Evolutionary conservation across 2,797 vertebrate species (phyloP), one percentile per base, ranked within the genome.

Genomic region (Champsocephalus gunnari): DNA sequence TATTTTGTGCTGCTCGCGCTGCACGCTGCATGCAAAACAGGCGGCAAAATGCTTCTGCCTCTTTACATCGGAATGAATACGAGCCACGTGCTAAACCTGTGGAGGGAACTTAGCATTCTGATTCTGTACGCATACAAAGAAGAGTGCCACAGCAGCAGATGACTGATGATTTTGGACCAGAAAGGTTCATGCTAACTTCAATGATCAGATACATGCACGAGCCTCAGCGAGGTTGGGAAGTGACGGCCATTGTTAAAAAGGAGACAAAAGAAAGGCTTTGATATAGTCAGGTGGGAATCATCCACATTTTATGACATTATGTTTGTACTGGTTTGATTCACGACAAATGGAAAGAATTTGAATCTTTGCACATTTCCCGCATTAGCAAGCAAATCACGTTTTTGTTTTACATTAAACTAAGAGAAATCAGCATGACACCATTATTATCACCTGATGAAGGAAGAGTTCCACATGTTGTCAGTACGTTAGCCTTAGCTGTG

Each of bases 21-120:
- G 77, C 68, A 11, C 12, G 66, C 73, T 77, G 89, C 83, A 84
- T 89, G 81, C 86, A 83, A 81, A 92, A 57, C 75, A 89, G 87
- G 41, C 45, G 17, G 8, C 11, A 11, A 49, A 75, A 75, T 47
- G 56, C 58, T 9, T 64, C 17, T 2, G 17, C 47, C 38, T 34
- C 55, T 88, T 86, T 80, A 66, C 61, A 63, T 80, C 43, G 0
- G 28, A 28, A 28, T 81, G 72, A 85, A 82, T 66, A 38, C 65
- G 34, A 64, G 32, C 69, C 57, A 50, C 49, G 70, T 49, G 65
- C 38, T 49, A 10, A 1, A 73, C 51, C 70, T 62, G 51, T 1
- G 4, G 4, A 28, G 2, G 16, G 67, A 84, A 58, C 75, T 78
- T 41, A 5, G 28, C 5, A 28, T 28, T 58, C 9, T 17, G 55